These are phyloP conservation scores for Thalassophryne amazonica DNA, from an alignment of 2,797 vertebrate genomes.

Conservation along the genomic window DNA sequence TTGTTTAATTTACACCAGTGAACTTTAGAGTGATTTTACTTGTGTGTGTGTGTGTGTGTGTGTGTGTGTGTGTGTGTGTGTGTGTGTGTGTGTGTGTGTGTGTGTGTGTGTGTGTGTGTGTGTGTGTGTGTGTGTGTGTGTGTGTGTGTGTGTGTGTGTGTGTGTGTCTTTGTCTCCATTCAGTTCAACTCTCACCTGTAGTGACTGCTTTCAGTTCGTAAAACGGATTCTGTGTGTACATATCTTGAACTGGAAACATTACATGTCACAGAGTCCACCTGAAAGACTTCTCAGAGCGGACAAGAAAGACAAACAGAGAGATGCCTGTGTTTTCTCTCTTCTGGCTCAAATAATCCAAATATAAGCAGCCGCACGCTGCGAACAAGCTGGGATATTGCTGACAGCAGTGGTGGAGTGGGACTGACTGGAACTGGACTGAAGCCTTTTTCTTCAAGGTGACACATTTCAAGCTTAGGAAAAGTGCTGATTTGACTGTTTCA, in stretches of 20 bases:
- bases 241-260: conserved; percentile 12
- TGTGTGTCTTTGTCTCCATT: neutral
- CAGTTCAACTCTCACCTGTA: neutral
- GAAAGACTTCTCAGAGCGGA: conserved; percentile 57
- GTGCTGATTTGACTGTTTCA: conserved; percentile 50
- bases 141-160: neutral
- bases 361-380: conserved; percentile 42
- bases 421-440: conserved; percentile 30
- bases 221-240: conserved; percentile 27
- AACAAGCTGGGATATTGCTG: conserved; percentile 48
- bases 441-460: conserved; percentile 57
- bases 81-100: neutral
- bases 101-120: neutral
- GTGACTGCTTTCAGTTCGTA: conserved; percentile 27
- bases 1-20: neutral
- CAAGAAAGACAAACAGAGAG: conserved; percentile 45
- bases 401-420: conserved; percentile 31
- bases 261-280: conserved; percentile 27
- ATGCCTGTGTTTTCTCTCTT: conserved; percentile 43
- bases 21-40: neutral
- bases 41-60: neutral
- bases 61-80: neutral
- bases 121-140: neutral
- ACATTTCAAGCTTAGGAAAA: conserved; percentile 57
- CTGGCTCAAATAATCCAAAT: conserved; percentile 38